Percentiles rank a stretch among this genome's conserved stretches.
phyloP scores from a whole-genome alignment of 2,113 vertebrate species.

The Pollimyrus isidori region DNA sequence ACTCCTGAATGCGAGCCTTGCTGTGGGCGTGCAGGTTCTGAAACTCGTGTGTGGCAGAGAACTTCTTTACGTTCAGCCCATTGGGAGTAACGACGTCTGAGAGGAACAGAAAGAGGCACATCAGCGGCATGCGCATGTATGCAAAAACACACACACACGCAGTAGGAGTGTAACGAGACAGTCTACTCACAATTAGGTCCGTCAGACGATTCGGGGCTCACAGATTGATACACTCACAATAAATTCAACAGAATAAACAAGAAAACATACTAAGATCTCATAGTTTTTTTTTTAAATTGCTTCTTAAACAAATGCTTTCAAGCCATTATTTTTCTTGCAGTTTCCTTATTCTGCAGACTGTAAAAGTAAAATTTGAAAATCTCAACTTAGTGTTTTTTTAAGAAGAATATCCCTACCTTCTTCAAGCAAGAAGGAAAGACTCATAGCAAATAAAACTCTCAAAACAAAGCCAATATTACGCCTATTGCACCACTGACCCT shows the following conservation, averaged over 20 bases:
- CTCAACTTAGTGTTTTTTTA: no score
- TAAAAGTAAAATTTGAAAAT: neutral
- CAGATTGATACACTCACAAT: neutral
- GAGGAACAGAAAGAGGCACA: neutral
- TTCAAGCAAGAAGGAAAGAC: no score
- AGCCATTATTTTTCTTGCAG: neutral
- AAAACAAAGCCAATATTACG: no score
- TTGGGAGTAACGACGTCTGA: conserved; percentile 83
- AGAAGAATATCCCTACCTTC: no score
- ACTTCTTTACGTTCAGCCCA: conserved; percentile 86
- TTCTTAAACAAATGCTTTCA: neutral
- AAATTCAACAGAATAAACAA: neutral
- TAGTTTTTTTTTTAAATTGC: neutral
- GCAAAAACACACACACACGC: neutral
- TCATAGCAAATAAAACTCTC: no score
- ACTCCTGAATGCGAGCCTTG: conserved; percentile 87
- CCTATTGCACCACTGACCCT: no score
- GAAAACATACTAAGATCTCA: neutral
- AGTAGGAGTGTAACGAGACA: neutral
- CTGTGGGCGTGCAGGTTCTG: conserved; percentile 88
- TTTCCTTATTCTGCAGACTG: neutral
- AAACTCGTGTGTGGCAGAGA: conserved; percentile 88
- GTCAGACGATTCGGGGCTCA: neutral
- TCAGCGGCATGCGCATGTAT: neutral
- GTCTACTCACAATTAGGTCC: neutral